Evolutionary conservation across 2,888 invertebrate genomes (phyloP).

Genomic region (Cerceris ruficornis): DNA sequence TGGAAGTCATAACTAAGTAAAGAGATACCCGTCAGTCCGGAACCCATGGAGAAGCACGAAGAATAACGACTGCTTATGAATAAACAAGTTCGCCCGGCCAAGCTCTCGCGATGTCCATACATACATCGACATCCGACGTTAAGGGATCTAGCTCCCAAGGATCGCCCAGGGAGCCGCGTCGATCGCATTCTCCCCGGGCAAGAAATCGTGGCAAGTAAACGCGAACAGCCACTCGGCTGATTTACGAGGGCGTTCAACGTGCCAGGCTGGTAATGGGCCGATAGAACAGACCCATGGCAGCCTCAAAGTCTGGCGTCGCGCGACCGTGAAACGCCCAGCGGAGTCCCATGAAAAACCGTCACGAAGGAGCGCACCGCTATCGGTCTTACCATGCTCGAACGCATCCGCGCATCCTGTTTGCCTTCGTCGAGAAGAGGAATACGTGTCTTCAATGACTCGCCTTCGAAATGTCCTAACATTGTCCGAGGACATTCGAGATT

Average conservation of each 20-base stretch:
- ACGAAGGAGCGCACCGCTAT: constrained; percentile 64
- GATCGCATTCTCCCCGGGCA: constrained; percentile 13
- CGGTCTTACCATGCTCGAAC: constrained; percentile 73
- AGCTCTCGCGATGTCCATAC: not conserved
- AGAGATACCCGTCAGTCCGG: constrained; percentile 7
- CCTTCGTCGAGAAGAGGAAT: constrained; percentile 17
- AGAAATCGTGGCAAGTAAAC: constrained; percentile 61
- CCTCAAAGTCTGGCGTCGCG: constrained; percentile 74
- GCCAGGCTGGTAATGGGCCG: constrained; percentile 76
- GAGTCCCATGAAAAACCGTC: constrained; percentile 62
- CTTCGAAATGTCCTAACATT: constrained; percentile 9
- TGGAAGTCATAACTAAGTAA: constrained; percentile 22
- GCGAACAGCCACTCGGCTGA: constrained; percentile 67
- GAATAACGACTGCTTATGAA: constrained; percentile 35
- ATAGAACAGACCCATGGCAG: constrained; percentile 61
- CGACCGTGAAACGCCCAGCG: constrained; percentile 69
- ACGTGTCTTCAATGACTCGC: not conserved
- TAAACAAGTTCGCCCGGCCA: constrained; percentile 21
- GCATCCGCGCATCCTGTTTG: constrained; percentile 64
- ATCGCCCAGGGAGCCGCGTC: constrained; percentile 6
- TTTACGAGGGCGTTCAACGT: constrained; percentile 75
- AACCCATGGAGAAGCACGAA: constrained; percentile 1
- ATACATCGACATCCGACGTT: constrained; percentile 2
- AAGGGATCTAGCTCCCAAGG: constrained; percentile 15
- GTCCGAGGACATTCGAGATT: not conserved